phyloP scores from a whole-genome alignment of 64 coral and sea anemone species.

The Orbicella faveolata region DNA sequence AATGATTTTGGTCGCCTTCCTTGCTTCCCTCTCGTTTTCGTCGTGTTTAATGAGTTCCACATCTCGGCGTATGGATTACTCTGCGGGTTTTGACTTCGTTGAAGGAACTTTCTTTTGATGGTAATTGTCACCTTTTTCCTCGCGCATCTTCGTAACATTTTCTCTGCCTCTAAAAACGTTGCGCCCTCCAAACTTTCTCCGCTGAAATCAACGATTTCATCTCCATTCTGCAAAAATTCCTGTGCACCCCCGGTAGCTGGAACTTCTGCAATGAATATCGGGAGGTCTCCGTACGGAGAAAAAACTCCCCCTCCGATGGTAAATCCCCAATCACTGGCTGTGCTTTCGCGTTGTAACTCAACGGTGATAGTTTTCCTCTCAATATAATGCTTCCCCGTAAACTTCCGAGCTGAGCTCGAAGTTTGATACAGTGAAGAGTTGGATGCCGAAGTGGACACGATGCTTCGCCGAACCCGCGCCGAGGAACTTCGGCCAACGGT shows the following conservation, averaged over 20 bases:
- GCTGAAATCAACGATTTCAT: constrained; percentile 66
- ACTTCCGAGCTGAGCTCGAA: constrained; percentile 12
- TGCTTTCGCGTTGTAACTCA: constrained; percentile 36
- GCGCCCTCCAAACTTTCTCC: constrained; percentile 56
- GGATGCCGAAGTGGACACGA: constrained; percentile 20
- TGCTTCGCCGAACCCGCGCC: constrained; percentile 27
- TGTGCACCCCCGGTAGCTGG: neutral
- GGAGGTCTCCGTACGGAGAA: constrained; percentile 80
- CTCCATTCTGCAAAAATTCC: constrained; percentile 55
- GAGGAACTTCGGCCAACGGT: constrained; percentile 49
- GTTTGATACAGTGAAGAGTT: neutral
- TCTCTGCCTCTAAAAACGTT: constrained; percentile 70
- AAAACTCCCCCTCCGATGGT: constrained; percentile 60
- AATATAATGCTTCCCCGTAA: constrained; percentile 43
- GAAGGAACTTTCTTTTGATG: constrained; percentile 66
- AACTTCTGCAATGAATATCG: constrained; percentile 62
- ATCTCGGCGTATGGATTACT: constrained; percentile 56
- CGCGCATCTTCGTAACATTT: constrained; percentile 37
- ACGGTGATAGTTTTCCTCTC: constrained; percentile 55
- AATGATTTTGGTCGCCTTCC: constrained; percentile 7
- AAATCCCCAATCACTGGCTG: constrained; percentile 37
- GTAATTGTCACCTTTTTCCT: constrained; percentile 43
- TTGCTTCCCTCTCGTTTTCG: neutral
- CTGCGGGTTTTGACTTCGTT: constrained; percentile 9
- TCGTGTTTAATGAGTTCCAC: constrained; percentile 36